Base-by-base conservation (phyloP, 2,888 invertebrate species). In the Xanthia icteritia region DNA sequence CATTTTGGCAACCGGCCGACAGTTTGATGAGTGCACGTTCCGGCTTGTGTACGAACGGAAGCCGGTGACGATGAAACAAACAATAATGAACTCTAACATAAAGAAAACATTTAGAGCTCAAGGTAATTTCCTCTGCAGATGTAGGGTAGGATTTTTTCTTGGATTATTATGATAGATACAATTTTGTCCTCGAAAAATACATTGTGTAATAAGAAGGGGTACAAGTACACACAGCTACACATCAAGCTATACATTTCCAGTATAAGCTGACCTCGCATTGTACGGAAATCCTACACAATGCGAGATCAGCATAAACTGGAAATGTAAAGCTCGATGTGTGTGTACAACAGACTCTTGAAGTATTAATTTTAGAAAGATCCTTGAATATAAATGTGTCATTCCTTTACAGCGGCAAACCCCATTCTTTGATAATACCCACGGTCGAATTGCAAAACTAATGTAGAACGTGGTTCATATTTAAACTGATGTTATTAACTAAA, bases 21-120 rank as follows among this genome's bases (percentile, higher is more conserved):
- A 86, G 84, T 90, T 90, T 91, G 92, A 92, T 90, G 89, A 88
- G 88, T 89, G 89, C 91, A 90, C 90, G 90, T 91, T 90, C 91
- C 90, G 88, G 84, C 87, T 76, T 80, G 81, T 84, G 85, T 87
- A 89, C 82, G 81, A 86, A 81, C 82, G 86, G 88, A 88, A 88
- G 77, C 81, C 63, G 56, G 56, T 66, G 45, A 77, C 73, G 63
- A 83, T 77, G 73, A 81, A 87, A 81, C 77, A 86, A 86, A 86
- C 76, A 82, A 73, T 83, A 82, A 83, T 74, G 48, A 80, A 73
- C 51, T 74, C 64, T 51, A 73, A 73, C 68, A 54, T 65, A 77
- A 77, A 75, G 58, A 78, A 74, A 72, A 74, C 36, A 73, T 68
- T 79, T 65, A 56, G 56, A 65, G 61, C 74, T 78, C 69, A 70